phyloP scores from a whole-genome alignment of 2,797 vertebrate species.

The Podarcis siculus region DNA sequence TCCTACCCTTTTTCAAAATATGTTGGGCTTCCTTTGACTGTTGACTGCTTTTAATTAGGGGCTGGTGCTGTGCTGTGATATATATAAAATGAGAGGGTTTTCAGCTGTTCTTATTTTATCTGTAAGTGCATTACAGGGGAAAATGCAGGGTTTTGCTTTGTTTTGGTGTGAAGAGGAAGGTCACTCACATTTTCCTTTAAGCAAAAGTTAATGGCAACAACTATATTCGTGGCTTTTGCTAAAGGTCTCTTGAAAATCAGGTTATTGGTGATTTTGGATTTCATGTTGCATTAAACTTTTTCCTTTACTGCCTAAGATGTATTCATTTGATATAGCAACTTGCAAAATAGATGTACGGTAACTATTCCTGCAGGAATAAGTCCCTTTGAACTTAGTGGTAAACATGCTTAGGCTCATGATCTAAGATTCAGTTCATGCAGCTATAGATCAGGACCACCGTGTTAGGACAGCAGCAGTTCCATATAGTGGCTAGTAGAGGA shows the following conservation, averaged over 20 bases:
- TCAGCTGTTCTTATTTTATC: not conserved
- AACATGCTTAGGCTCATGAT: not conserved
- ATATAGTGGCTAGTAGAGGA: not conserved
- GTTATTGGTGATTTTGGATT: too few species aligned
- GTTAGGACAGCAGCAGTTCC: not conserved
- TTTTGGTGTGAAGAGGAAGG: not conserved
- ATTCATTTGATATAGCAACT: not conserved
- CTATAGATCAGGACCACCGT: too few species aligned
- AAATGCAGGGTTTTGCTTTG: too few species aligned
- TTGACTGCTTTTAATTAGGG: too few species aligned
- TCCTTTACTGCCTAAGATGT: not conserved
- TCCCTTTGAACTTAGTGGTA: not conserved
- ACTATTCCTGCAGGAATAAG: not conserved
- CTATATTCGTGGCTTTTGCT: not conserved
- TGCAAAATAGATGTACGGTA: not conserved
- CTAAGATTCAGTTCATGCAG: not conserved
- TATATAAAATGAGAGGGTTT: not conserved
- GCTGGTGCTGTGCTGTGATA: not conserved
- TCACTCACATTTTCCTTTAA: not conserved
- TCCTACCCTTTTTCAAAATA: not conserved
- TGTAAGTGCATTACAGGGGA: too few species aligned
- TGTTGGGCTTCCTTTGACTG: not conserved
- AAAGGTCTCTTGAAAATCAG: not conserved
- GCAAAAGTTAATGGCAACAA: not conserved
- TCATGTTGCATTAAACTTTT: not conserved